Evolutionary conservation across 2,113 vertebrate species (phyloP), one percentile per base, ranked within the genome.

Genomic region (Pelmatolapia mariae): DNA sequence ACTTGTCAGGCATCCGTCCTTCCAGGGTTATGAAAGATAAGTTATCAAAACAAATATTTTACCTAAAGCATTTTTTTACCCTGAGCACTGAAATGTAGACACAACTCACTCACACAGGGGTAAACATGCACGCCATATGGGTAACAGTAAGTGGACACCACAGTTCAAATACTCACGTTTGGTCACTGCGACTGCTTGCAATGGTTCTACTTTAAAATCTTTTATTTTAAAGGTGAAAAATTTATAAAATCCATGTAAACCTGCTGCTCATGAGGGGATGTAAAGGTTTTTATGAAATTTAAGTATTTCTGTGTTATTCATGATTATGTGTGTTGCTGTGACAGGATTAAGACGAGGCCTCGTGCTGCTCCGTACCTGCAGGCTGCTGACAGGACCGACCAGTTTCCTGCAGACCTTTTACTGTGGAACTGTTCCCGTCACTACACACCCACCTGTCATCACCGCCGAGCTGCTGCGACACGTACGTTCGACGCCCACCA

Each of bases 151-250:
- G 59, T 36, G 2, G 59, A 36, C 31, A 0, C 16, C 18, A 36
- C 31, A 36, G 31, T 12, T 36, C 59, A 63, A 36, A 63, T 36
- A 63, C 59, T 63, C 59, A 63, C 31, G 36, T 36, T n/a, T 5
- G 59, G 31, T 36, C 59, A n/a, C 6, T 36, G 6, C 3, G 2
- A 63, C 10, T 63, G 31, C 4, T 63, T 36, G 5, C 13, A 29
- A 29, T 2, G 16, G 31, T 11, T 19, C 9, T 33, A 19, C 29
- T 63, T 63, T 19, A 19, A 63, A 36, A 36, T 33, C 31, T 36
- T 19, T 63, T 33, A 63, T 19, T 63, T 11, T 63, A 0, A 36
- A 63, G 16, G 29, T 19, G 59, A 33, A 63, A 61, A 19, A 0
- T 63, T 0, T 19, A 33, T 33, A 33, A 19, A 33, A 63, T 61